Base-by-base conservation (phyloP, 2,888 invertebrate genomes). In the Tortricodes alternella region DNA sequence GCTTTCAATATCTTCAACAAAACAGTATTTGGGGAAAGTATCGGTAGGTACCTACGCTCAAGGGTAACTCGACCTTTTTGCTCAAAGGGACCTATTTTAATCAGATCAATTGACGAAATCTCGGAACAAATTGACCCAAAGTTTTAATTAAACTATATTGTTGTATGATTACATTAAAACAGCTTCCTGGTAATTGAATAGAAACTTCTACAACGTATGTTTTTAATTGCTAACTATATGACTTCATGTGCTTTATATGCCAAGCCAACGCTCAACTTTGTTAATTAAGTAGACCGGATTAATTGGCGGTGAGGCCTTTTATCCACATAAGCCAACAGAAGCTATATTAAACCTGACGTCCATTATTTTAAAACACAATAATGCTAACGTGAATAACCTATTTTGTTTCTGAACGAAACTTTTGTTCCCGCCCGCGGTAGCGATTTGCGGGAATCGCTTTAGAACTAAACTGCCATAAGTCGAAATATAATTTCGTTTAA, bases 241-340 rank as follows among this genome's bases (percentile, higher is more conserved):
- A 48, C 55, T 44, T 46, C 44, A 34, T 11, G 37, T 48, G 50
- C 32, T 49, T 32, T 46, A 29, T 56, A 59, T 62, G 65, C 61
- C 61, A 64, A 63, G 58, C 59, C 41, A 48, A 51, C 58, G 63
- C 64, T 63, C 73, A 73, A 72, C 69, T 73, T 79, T 78, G 80
- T 81, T 81, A 83, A 83, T 82, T 82, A 85, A 86, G 70, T 83
- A 78, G 81, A 82, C 80, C 79, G 85, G 74, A 79, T 78, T 73
- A 80, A 83, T 79, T 73, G 77, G 69, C 67, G 67, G 71, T 77
- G 75, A 74, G 65, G 63, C 66, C 69, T 75, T 76, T 74, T 69
- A 70, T 72, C 68, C 50, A 39, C 59, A 43, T 48, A 49, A 58
- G 51, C 48, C 38, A 41, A 27, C 32, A 53, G 43, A 56, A n/a